phyloP scores from a whole-genome alignment of 92 coral and sea anemone genomes.

The Bergia puertoricense region DNA sequence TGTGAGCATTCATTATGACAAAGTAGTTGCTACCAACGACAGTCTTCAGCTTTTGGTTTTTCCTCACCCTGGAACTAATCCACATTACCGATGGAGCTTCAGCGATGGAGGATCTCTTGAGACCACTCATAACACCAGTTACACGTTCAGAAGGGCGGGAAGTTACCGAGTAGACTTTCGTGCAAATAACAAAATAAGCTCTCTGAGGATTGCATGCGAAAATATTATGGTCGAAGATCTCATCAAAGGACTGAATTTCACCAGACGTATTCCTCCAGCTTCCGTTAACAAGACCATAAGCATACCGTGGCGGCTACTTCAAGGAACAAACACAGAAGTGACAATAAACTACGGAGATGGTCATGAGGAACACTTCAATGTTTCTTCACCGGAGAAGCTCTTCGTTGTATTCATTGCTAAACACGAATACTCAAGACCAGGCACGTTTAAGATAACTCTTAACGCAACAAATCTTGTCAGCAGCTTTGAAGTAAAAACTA shows the following conservation, averaged over 20 bases:
- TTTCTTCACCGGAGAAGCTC: neutral
- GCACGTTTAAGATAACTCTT: neutral
- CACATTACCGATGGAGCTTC: slow-evolving; percentile 17
- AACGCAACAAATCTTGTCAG: neutral
- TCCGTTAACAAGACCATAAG: neutral
- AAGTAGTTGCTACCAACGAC: neutral
- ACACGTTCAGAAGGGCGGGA: neutral
- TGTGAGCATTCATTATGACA: slow-evolving; percentile 7
- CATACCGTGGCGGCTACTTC: neutral
- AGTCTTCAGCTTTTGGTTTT: neutral
- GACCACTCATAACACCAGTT: neutral
- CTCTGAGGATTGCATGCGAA: neutral
- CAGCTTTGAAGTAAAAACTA: neutral
- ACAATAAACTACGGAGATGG: neutral
- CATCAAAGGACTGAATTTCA: slow-evolving; percentile 3
- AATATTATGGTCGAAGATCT: neutral
- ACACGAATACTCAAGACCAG: neutral
- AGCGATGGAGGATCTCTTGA: slow-evolving; percentile 1
- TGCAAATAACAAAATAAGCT: neutral
- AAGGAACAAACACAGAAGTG: neutral
- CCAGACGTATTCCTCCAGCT: neutral
- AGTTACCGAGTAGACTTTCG: neutral
- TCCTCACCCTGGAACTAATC: slow-evolving; percentile 10
- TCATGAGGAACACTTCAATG: neutral
- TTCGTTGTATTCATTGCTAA: neutral